These are phyloP conservation scores for Nematolebias whitei DNA, from an alignment of 2,113 vertebrate genomes.

Conservation along the genomic window DNA sequence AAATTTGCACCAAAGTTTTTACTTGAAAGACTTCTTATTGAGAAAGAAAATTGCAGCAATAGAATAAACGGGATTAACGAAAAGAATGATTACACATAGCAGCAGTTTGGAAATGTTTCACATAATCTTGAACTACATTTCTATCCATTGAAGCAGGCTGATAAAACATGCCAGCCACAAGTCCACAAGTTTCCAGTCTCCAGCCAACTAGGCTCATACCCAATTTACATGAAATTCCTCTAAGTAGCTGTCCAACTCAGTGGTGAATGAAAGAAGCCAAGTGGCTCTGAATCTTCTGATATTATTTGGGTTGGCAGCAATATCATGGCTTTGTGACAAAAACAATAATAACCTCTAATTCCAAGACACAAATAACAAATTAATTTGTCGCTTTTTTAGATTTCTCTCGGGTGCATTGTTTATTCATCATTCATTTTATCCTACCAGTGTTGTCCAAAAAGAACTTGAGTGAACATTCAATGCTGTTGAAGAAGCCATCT, in stretches of 20 bases:
- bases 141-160: slow-evolving; percentile 41
- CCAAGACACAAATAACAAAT: neutral
- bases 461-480: slow-evolving; percentile 88
- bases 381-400: neutral
- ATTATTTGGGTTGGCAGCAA: slow-evolving; percentile 20
- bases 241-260: slow-evolving; percentile 25
- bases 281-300: slow-evolving; percentile 12
- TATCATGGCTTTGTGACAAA: neutral
- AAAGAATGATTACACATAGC: slow-evolving; percentile 20
- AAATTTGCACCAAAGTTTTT: too few species aligned
- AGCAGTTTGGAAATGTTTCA: slow-evolving; percentile 44
- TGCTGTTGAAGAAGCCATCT: slow-evolving; percentile 87
- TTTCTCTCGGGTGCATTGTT: neutral
- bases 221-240: slow-evolving; percentile 50
- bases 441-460: slow-evolving; percentile 92
- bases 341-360: slow-evolving; percentile 10
- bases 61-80: neutral
- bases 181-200: slow-evolving; percentile 28
- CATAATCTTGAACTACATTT: slow-evolving; percentile 42
- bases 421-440: neutral
- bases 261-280: slow-evolving; percentile 14
- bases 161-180: slow-evolving; percentile 48
- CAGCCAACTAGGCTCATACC: slow-evolving; percentile 36
- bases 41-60: too few species aligned
- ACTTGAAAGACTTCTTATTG: too few species aligned